Base-by-base conservation (phyloP, 2,888 invertebrate genomes). In the Pterostichus madidus region DNA sequence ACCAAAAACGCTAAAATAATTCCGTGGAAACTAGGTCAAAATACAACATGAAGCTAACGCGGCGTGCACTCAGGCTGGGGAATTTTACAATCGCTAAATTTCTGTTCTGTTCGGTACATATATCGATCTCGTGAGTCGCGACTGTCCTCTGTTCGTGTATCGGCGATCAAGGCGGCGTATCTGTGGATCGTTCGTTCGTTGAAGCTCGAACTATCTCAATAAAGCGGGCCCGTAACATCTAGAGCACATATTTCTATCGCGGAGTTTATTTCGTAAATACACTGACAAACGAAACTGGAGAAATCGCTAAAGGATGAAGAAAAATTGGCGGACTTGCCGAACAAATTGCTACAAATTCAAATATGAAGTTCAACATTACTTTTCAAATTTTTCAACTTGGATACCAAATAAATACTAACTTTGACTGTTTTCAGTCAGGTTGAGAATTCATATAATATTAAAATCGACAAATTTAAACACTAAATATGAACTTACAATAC, bases 171-270 rank as follows among this genome's bases (percentile, higher is more conserved):
- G 59, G 35, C 64, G 35, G 64, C 64, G 17, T 59, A 59, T 24
- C 59, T 4, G 59, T 6, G 59, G 11, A 31, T 59, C 59, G 17
- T 0, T 31, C 61, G 31, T 61, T 61, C 61, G 11, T n/a, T 49
- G 32, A 31, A 49, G 73, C 49, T 73, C 52, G 13, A 75, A 75
- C 75, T 75, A 75, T 75, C 75, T 75, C 75, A 75, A 75, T 75
- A 75, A 73, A 75, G 75, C 49, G 64, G 24, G 24, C 24, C 52
- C 52, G 75, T 53, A 31, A 75, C 53, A 75, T 49, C 53, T 13
- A 75, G 31, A 53, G 52, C 24, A 75, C 75, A 75, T 75, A 75
- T 75, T 75, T 75, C 75, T 75, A 75, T 75, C 52, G 24, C 2
- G 53, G 39, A 75, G 75, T 75, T 75, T 75, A 75, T 75, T 75